Evolutionary conservation across 2,797 vertebrate species (phyloP), one percentile per base, ranked within the genome.

Genomic region (Mus caroli): DNA sequence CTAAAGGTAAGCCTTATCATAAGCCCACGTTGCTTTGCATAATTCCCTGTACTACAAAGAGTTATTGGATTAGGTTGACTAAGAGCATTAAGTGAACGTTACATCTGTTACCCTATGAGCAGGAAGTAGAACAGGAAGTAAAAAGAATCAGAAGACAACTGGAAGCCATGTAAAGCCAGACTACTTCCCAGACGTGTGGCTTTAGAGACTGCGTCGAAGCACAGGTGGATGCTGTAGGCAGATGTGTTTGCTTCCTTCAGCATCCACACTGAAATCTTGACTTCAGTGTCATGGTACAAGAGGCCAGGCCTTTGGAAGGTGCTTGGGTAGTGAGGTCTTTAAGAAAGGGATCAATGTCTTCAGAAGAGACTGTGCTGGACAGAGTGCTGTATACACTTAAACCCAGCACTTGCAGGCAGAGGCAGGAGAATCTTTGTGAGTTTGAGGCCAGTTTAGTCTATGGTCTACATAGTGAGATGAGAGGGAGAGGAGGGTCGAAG

Each of bases 101-200:
- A 17, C 34, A 43, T 73, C 83, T 94, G 50, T 50, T 50, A 60
- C 89, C 8, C 0, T 71, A 56, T 94, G 90, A 95, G n/a, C 19
- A 87, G 56, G 52, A 92, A 96, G 78, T 15, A 75, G 86, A 69
- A 83, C 13, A 67, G 60, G 46, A 75, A n/a, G 76, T 76, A 87
- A 64, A 15, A 54, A 90, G 54, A 90, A 91, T 26, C 79, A 37
- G 80, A 60, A 73, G 40, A 14, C 11, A 93, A 93, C 78, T 15
- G 62, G 37, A 90, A 89, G 24, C 86, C 75, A 75, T 46, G 6
- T 92, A 37, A 67, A 79, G 71, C 94, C 87, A 92, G 26, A 69
- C 43, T 76, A 5, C 50, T 54, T 95, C 26, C 19, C 56, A 2
- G 28, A 89, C 20, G 1, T 40, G n/a, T 75, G 19, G 62, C 2